phyloP scores from a whole-genome alignment of 2,888 invertebrate species.

The Drosophila formosana region DNA sequence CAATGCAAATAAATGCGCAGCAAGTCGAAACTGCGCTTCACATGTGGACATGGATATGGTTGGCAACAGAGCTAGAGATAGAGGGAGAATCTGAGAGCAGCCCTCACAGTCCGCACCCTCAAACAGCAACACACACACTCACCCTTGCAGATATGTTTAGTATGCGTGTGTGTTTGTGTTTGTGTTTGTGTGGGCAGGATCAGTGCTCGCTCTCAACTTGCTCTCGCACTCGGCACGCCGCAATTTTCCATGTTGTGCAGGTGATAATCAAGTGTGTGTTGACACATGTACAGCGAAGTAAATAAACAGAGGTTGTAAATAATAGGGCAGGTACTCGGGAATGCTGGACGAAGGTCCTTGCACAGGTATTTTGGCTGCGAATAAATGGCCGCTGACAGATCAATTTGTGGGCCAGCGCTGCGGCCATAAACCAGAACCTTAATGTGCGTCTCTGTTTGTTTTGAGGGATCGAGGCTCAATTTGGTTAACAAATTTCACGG shows the following conservation, averaged over 20 bases:
- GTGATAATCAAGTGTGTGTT: constrained; percentile 82
- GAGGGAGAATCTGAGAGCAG: constrained; percentile 24
- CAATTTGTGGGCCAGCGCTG: constrained; percentile 57
- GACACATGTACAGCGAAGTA: constrained; percentile 55
- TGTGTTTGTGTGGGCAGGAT: constrained; percentile 61
- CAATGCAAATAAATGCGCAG: constrained; percentile 67
- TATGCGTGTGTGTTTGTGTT: background rate
- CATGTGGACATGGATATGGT: constrained; percentile 43
- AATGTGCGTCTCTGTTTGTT: constrained; percentile 26
- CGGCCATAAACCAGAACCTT: constrained; percentile 37
- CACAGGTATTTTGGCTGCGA: constrained; percentile 33
- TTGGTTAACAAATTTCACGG: constrained; percentile 53
- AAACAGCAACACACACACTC: constrained; percentile 33
- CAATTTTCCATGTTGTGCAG: constrained; percentile 52
- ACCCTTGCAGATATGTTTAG: constrained; percentile 8
- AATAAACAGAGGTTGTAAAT: constrained; percentile 39
- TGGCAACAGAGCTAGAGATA: background rate
- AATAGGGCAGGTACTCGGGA: constrained; percentile 54
- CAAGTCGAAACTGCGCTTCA: constrained; percentile 45
- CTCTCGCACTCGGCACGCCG: constrained; percentile 25
- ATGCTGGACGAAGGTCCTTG: constrained; percentile 26
- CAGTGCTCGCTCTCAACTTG: constrained; percentile 39
- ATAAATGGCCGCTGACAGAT: constrained; percentile 74
- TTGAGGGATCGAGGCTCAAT: constrained; percentile 37
- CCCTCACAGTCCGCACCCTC: constrained; percentile 50